Conservation (phyloP, 2,797 vertebrate species). For the Triplophysa yarkandensis region DNA sequence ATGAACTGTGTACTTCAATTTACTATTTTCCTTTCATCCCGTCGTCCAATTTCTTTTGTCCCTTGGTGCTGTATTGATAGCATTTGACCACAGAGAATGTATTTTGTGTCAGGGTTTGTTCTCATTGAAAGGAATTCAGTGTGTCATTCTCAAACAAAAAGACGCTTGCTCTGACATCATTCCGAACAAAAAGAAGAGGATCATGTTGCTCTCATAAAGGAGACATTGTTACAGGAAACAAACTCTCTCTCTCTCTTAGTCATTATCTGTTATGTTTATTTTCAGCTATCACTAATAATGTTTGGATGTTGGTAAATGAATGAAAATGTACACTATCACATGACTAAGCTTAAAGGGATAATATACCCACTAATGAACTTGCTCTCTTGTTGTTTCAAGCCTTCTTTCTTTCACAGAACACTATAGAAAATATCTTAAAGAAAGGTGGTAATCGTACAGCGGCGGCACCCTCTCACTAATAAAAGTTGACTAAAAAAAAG, state of each 20-base stretch:
- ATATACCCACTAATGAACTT: too few relatives aligned
- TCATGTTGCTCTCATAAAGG: not conserved
- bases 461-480: too few relatives aligned
- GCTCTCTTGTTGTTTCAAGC: too few relatives aligned
- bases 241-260: not conserved
- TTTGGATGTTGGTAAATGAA: not conserved
- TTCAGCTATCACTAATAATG: slow-evolving; percentile 11
- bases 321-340: slow-evolving; percentile 2
- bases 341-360: not conserved
- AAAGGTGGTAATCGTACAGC: too few relatives aligned
- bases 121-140: slow-evolving; percentile 12
- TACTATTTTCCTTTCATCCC: slow-evolving; percentile 29
- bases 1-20: slow-evolving; percentile 40
- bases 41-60: slow-evolving; percentile 27
- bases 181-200: not conserved
- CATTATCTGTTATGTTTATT: not conserved
- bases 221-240: not conserved
- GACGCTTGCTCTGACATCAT: slow-evolving; percentile 16
- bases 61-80: slow-evolving; percentile 21
- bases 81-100: slow-evolving; percentile 32
- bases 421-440: too few relatives aligned
- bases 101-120: slow-evolving; percentile 17
- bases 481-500: too few relatives aligned
- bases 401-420: too few relatives aligned
- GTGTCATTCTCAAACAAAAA: slow-evolving; percentile 34